Evolutionary conservation across 2,113 vertebrate species (phyloP).

Genomic region (Macaca mulatta): DNA sequence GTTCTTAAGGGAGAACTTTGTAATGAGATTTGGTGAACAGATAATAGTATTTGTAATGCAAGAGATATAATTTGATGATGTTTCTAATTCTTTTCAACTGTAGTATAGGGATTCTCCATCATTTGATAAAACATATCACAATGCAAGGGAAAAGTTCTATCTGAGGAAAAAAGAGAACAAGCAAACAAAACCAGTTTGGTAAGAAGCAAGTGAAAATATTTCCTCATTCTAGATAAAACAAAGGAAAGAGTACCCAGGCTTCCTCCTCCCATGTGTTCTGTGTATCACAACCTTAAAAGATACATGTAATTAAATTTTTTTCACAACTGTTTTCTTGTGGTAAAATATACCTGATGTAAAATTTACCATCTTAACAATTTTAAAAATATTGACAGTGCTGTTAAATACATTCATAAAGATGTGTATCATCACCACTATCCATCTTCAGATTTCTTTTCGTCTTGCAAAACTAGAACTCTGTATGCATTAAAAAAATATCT

Average conservation of each 20-base stretch:
- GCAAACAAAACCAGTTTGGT: not conserved
- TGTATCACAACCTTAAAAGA: not conserved
- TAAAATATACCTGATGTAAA: no score
- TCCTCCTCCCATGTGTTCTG: not conserved
- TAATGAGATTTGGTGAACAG: not conserved
- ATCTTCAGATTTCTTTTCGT: no score
- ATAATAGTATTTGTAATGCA: not conserved
- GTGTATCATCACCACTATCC: no score
- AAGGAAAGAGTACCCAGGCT: not conserved
- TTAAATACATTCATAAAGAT: no score
- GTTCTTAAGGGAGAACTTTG: not conserved
- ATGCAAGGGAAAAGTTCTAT: not conserved
- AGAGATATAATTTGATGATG: not conserved
- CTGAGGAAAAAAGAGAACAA: not conserved
- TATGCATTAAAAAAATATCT: no score
- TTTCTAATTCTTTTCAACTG: not conserved
- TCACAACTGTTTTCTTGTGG: no score
- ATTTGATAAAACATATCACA: not conserved
- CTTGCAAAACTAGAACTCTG: no score
- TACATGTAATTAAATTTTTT: not conserved
- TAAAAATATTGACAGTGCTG: no score
- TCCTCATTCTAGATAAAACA: not conserved
- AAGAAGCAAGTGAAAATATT: not conserved
- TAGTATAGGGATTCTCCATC: no score
- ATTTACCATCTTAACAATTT: not conserved